Evolutionary conservation across 2,888 invertebrate genomes (phyloP), one percentile per base, ranked within the genome.

Genomic region (Ornithoptera priamus): DNA sequence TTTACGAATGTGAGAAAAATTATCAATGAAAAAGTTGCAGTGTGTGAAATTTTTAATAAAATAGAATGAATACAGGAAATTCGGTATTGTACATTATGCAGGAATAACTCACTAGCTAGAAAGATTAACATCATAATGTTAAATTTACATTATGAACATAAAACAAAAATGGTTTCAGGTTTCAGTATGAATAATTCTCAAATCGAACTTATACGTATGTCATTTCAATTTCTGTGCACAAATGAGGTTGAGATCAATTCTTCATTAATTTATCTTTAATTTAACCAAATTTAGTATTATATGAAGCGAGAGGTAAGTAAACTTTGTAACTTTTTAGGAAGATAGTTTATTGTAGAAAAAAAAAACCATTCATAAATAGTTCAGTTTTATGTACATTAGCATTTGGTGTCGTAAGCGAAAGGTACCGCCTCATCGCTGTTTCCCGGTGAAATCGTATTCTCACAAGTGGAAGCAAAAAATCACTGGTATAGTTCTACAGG

Each of bases 391-490:
- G 57, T 57, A 8, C 72, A 83, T 87, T 83, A 83, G 82, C 86
- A 87, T 88, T 86, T 84, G 78, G 80, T 84, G 84, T 85, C 82
- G 85, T 84, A 87, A 92, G 90, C 90, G 90, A 89, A 91, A 91
- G 89, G 91, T 87, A 89, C 87, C 87, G 86, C 83, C 85, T 81
- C 78, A 77, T 76, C 75, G 79, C 79, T 74, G 85, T 85, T 88
- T 88, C 88, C 85, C 84, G 86, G 91, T 87, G 91, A 91, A 90
- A 91, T 89, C 90, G 85, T 84, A 84, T 87, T 87, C 85, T 88
- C 90, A 88, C 89, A 89, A 84, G 83, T 82, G 79, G 79, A 78
- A 78, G 73, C 84, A 84, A 89, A 89, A 90, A 90, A 88, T 81
- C 75, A 74, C 74, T 80, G 77, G 80, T 82, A 80, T 78, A 79